A percentile compares a stretch with the other conserved stretches of the same genome.
These are phyloP conservation scores for Helobdella robusta DNA, from an alignment of 2,888 invertebrate genomes.

Conservation along the genomic window DNA sequence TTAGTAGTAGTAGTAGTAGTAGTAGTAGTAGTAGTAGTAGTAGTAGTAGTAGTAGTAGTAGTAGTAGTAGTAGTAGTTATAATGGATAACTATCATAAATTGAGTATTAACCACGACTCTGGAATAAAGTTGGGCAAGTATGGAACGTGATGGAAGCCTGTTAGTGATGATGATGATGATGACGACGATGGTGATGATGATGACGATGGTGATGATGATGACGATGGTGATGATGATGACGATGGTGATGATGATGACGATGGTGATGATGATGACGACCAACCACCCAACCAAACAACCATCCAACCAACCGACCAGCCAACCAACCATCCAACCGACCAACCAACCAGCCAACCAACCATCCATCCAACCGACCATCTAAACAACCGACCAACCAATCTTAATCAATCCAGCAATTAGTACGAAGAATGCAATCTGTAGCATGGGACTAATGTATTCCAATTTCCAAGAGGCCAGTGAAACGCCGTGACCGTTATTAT, in stretches of 20 bases:
- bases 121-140: slow-evolving; percentile 42
- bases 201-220: background rate
- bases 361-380: too few relatives aligned
- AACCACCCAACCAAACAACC: too few relatives aligned
- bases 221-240: background rate
- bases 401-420: slow-evolving; percentile 53
- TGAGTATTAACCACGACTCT: slow-evolving; percentile 43
- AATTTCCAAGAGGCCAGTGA: slow-evolving; percentile 46
- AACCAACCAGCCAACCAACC: too few relatives aligned
- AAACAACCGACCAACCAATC: slow-evolving; percentile 45
- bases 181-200: too few relatives aligned
- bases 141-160: slow-evolving; percentile 50
- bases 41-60: slow-evolving; percentile 18
- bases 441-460: slow-evolving; percentile 49
- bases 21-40: slow-evolving; percentile 9
- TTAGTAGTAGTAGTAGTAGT: background rate
- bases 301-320: too few relatives aligned
- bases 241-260: background rate
- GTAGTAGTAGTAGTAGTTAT: slow-evolving; percentile 19
- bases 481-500: slow-evolving; percentile 30
- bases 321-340: too few relatives aligned
- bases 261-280: background rate
- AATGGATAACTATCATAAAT: slow-evolving; percentile 6
- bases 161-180: too few relatives aligned
- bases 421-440: slow-evolving; percentile 52